Conservation (phyloP, 30 jellyfish, hydroid and myxozoan species). For the Pseudorhiza aurosa region DNA sequence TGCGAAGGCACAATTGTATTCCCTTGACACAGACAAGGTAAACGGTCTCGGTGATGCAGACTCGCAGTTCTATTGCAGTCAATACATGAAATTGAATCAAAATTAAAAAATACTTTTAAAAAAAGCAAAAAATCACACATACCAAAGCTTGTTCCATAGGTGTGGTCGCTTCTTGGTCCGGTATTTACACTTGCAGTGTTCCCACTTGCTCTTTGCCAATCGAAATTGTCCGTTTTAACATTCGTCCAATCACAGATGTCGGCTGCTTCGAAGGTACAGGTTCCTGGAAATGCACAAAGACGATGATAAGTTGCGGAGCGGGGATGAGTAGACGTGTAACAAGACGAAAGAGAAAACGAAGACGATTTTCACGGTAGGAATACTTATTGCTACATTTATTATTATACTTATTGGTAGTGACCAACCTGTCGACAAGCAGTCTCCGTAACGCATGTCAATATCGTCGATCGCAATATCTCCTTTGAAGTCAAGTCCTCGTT, state of each 20-base stretch:
- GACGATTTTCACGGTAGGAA: background rate
- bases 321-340: background rate
- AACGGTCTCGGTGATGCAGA: too few species aligned
- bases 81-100: too few species aligned
- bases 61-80: too few species aligned
- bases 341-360: background rate
- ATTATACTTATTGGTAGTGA: background rate
- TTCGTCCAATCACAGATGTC: conserved; percentile 86
- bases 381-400: background rate
- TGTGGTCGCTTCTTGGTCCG: conserved; percentile 94
- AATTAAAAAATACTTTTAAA: too few species aligned
- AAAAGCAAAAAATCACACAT: too few species aligned
- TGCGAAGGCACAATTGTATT: too few species aligned
- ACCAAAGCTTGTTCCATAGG: conserved; percentile 94
- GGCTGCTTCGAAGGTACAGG: conserved; percentile 95
- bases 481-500: conserved; percentile 80
- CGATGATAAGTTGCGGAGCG: background rate
- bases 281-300: conserved; percentile 64
- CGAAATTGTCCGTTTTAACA: conserved; percentile 70
- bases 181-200: conserved; percentile 80
- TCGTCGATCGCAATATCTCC: conserved; percentile 99
- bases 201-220: conserved; percentile 91
- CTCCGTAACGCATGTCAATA: conserved; percentile 87
- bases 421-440: conserved; percentile 92
- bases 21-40: too few species aligned